phyloP scores from a whole-genome alignment of 1,140 invertebrate genomes.

The Euwallacea similis region DNA sequence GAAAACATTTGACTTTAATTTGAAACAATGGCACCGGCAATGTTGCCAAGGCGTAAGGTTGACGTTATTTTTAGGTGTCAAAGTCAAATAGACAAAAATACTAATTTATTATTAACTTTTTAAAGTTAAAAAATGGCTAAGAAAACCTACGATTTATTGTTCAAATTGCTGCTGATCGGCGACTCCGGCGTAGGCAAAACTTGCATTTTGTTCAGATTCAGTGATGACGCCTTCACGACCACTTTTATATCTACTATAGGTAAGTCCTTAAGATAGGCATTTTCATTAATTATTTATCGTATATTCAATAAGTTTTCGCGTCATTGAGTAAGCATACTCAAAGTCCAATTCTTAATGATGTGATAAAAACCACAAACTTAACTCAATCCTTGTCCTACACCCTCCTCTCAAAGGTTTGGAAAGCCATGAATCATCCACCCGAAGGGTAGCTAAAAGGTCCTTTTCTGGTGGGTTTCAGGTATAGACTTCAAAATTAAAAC shows the following conservation, averaged over 20 bases:
- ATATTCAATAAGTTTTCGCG: too few relatives aligned
- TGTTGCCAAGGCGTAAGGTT: constrained; percentile 25
- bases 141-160: constrained; percentile 97
- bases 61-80: constrained; percentile 28
- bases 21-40: too few relatives aligned
- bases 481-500: constrained; percentile 99
- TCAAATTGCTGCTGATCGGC: constrained; percentile 96
- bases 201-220: constrained; percentile 97
- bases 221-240: constrained; percentile 97
- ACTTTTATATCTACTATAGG: constrained; percentile 98
- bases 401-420: too few relatives aligned
- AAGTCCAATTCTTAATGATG: too few relatives aligned
- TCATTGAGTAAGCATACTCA: too few relatives aligned
- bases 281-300: too few relatives aligned
- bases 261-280: constrained; percentile 56
- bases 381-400: too few relatives aligned
- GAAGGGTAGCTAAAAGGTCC: too few relatives aligned
- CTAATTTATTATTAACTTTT: constrained; percentile 6
- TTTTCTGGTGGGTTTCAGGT: constrained; percentile 62
- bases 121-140: constrained; percentile 72
- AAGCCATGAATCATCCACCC: too few relatives aligned
- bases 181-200: constrained; percentile 99
- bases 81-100: constrained; percentile 31
- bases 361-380: too few relatives aligned
- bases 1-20: too few relatives aligned